A percentile compares a stretch with the other conserved stretches of the same genome.
Evolutionary conservation across 1,140 invertebrate species (phyloP).

Genomic region (Nephotettix cincticeps): DNA sequence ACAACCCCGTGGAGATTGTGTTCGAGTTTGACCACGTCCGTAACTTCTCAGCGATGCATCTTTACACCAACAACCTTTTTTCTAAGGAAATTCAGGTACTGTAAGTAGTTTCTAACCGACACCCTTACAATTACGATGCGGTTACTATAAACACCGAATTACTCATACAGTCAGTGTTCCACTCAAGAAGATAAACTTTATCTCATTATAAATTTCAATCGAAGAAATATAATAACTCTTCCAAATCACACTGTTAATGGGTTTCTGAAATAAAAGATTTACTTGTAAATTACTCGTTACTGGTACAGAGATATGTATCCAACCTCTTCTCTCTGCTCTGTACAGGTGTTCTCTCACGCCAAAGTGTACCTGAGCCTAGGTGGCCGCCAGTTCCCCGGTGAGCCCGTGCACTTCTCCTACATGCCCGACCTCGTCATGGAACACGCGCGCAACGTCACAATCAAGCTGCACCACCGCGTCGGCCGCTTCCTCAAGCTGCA

Average conservation of each 20-base stretch:
- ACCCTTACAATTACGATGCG: no score
- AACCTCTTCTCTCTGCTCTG: no score
- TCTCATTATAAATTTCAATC: no score
- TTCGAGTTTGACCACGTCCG: slow-evolving; percentile 74
- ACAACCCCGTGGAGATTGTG: slow-evolving; percentile 61
- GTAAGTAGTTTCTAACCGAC: no score
- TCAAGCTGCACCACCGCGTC: slow-evolving; percentile 75
- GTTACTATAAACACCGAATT: no score
- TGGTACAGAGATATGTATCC: no score
- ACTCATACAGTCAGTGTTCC: no score
- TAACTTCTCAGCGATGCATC: slow-evolving; percentile 71
- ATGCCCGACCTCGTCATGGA: slow-evolving; percentile 80
- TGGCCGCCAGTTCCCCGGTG: slow-evolving; percentile 62
- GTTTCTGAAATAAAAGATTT: no score
- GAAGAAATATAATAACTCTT: no score
- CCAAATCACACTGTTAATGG: no score
- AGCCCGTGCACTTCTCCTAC: slow-evolving; percentile 68
- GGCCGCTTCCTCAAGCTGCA: slow-evolving; percentile 76
- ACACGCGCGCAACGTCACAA: slow-evolving; percentile 77
- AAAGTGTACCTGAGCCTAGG: slow-evolving; percentile 70
- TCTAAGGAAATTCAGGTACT: slow-evolving; percentile 64
- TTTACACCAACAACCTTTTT: slow-evolving; percentile 69
- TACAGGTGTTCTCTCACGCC: slow-evolving; percentile 66
- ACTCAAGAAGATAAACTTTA: no score
- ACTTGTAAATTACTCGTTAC: no score